Percentiles rank a stretch among this genome's conserved stretches.
Evolutionary conservation across 2,888 invertebrate species (phyloP).

Genomic region (Siphlonurus alternatus): DNA sequence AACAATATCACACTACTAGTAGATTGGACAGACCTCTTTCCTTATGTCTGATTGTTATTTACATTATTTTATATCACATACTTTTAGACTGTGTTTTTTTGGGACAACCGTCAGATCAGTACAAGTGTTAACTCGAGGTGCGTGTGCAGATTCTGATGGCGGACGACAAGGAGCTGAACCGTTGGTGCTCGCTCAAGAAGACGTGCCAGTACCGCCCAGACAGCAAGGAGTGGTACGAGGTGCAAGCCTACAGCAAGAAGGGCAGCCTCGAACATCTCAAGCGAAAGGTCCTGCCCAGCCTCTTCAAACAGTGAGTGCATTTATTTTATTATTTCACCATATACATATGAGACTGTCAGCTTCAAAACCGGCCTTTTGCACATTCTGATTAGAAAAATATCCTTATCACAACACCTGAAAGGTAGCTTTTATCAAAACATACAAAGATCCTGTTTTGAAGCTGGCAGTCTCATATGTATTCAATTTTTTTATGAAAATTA

Average conservation of each 20-base stretch:
- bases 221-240: slow-evolving; percentile 62
- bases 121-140: too few species aligned
- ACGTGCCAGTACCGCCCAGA: slow-evolving; percentile 60
- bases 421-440: too few species aligned
- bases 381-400: background rate
- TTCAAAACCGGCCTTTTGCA: too few species aligned
- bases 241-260: slow-evolving; percentile 54
- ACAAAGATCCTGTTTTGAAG: too few species aligned
- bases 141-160: slow-evolving; percentile 75
- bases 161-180: slow-evolving; percentile 84
- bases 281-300: slow-evolving; percentile 57
- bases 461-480: background rate
- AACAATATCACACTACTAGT: too few species aligned
- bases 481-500: background rate
- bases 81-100: too few species aligned
- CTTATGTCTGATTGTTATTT: too few species aligned
- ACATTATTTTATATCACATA: too few species aligned
- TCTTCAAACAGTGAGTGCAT: slow-evolving; percentile 35
- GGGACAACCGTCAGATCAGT: too few species aligned
- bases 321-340: background rate
- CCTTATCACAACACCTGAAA: too few species aligned
- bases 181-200: slow-evolving; percentile 88
- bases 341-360: too few species aligned
- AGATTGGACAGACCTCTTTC: too few species aligned
- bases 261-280: slow-evolving; percentile 56